Conservation (phyloP, 2,113 vertebrate species). For the Vombatus ursinus region DNA sequence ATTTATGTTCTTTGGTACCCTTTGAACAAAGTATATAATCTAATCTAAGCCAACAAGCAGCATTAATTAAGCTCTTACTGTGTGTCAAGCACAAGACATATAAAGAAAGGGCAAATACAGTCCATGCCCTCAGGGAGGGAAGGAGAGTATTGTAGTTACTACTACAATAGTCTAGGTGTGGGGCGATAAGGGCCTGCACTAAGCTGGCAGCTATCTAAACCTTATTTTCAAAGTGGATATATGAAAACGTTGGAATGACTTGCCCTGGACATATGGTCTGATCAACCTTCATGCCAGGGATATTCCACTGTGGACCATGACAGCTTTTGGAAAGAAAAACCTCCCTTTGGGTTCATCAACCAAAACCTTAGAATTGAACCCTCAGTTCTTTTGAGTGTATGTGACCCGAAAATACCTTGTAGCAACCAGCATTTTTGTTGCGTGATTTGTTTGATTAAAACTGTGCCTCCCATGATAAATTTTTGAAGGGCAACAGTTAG, state of each 20-base stretch:
- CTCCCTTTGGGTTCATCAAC: slow-evolving; percentile 26
- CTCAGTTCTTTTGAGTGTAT: slow-evolving; percentile 33
- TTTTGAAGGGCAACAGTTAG: slow-evolving; percentile 15
- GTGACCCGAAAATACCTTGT: neutral
- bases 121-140: too few relatives aligned
- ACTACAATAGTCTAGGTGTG: neutral
- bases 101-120: neutral
- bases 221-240: slow-evolving; percentile 21
- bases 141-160: neutral
- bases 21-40: slow-evolving; percentile 25
- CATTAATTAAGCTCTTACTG: neutral
- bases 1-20: slow-evolving; percentile 43
- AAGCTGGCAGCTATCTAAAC: neutral
- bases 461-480: slow-evolving; percentile 30
- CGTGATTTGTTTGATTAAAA: neutral
- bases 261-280: slow-evolving; percentile 12
- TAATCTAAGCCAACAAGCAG: neutral
- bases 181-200: neutral
- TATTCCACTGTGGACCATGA: slow-evolving; percentile 47
- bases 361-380: slow-evolving; percentile 19
- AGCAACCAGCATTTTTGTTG: neutral
- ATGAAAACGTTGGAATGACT: slow-evolving; percentile 41
- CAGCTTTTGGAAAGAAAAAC: neutral
- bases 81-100: neutral
- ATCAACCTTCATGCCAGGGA: slow-evolving; percentile 35